phyloP scores from a whole-genome alignment of 1,140 invertebrate genomes.

The Amphibalanus amphitrite region DNA sequence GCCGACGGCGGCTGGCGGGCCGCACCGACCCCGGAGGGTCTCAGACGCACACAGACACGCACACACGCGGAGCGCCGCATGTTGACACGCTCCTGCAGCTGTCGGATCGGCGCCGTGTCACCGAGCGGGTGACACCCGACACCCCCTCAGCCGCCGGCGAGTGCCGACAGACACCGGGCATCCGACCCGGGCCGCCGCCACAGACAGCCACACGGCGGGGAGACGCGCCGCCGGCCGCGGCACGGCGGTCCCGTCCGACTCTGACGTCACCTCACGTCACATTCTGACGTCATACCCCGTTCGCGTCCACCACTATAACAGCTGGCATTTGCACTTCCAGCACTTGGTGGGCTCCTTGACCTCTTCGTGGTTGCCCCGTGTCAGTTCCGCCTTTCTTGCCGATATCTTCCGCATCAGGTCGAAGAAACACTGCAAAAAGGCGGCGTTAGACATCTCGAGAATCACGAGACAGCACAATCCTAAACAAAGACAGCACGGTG shows the following conservation, averaged over 20 bases:
- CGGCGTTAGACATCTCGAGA: too few species aligned
- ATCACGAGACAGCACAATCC: too few species aligned
- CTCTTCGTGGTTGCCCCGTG: constrained; percentile 70
- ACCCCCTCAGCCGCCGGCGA: too few species aligned
- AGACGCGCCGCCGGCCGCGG: too few species aligned
- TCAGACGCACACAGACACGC: not conserved
- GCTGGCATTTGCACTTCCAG: not conserved
- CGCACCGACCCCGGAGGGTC: not conserved
- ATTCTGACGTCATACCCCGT: not conserved
- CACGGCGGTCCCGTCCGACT: not conserved
- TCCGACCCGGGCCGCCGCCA: too few species aligned
- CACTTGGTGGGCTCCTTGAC: constrained; percentile 68
- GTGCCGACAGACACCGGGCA: too few species aligned
- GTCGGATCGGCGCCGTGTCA: too few species aligned
- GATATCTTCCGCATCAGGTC: constrained; percentile 95
- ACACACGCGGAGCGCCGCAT: not conserved
- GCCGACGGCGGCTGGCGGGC: too few species aligned
- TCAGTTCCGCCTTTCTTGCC: constrained; percentile 83
- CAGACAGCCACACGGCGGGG: too few species aligned
- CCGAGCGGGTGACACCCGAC: too few species aligned
- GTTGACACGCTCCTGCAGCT: too few species aligned
- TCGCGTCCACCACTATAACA: not conserved
- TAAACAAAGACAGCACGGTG: too few species aligned
- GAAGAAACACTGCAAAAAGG: constrained; percentile 78
- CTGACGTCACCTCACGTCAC: not conserved